Evolutionary conservation across 1,140 invertebrate genomes (phyloP).

Genomic region (Diabrotica virgifera): DNA sequence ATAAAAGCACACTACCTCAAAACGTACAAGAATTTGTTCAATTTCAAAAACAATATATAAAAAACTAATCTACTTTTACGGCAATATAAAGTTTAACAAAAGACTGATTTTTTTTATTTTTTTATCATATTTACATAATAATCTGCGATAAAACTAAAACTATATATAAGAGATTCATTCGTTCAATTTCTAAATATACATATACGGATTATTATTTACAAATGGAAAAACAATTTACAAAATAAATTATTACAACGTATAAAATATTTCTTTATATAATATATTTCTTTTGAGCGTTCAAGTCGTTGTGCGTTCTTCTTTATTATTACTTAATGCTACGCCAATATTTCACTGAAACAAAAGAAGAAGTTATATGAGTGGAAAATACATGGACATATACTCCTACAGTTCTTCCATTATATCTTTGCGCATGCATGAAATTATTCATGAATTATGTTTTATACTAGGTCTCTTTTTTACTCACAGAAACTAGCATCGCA

Average conservation of each 20-base stretch:
- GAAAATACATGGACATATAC: neutral
- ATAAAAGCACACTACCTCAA: too few relatives aligned
- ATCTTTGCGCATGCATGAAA: neutral
- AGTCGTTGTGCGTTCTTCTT: constrained; percentile 9
- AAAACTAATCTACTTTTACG: neutral
- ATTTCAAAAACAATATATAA: constrained; percentile 5
- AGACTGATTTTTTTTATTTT: constrained; percentile 13
- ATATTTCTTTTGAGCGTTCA: constrained; percentile 10
- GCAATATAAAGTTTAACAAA: constrained; percentile 14
- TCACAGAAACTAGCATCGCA: too few relatives aligned
- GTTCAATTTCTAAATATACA: constrained; percentile 16
- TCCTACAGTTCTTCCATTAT: neutral
- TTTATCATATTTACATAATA: neutral
- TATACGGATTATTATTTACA: constrained; percentile 13
- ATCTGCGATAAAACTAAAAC: constrained; percentile 8
- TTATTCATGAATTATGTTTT: neutral
- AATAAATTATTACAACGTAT: constrained; percentile 15
- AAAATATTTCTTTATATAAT: neutral
- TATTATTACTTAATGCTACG: constrained; percentile 4
- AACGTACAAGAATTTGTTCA: neutral
- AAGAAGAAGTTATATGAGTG: neutral
- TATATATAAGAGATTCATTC: constrained; percentile 18
- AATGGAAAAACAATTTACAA: constrained; percentile 15
- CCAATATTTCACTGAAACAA: constrained; percentile 18
- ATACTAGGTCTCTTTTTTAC: too few relatives aligned